Percentiles rank a stretch among this genome's conserved stretches.
phyloP scores from a whole-genome alignment of 2,113 vertebrate species.

The Perca schrenkii region DNA sequence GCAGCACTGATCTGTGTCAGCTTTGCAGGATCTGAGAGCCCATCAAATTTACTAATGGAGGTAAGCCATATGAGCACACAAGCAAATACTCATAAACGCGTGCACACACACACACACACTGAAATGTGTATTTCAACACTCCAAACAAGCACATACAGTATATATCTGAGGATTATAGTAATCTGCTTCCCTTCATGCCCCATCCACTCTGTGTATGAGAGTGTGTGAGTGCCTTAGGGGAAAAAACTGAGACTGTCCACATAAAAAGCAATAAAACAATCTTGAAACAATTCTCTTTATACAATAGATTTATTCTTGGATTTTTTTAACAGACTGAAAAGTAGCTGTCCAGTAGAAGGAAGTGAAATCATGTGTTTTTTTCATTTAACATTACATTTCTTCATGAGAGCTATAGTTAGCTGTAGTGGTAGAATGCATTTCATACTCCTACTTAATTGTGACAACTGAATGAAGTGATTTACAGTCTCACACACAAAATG shows the following conservation, averaged over 20 bases:
- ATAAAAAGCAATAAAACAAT: background rate
- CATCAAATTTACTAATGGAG: slow-evolving; percentile 72
- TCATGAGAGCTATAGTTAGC: background rate
- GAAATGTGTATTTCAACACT: slow-evolving; percentile 33
- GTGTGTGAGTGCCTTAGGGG: slow-evolving; percentile 1
- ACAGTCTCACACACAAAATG: background rate
- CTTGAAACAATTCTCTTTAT: slow-evolving; percentile 10
- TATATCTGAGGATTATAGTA: slow-evolving; percentile 73
- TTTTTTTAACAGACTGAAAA: slow-evolving; percentile 27
- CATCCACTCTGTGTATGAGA: slow-evolving; percentile 13
- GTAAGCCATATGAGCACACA: slow-evolving; percentile 17
- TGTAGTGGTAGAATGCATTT: background rate
- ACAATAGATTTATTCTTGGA: slow-evolving; percentile 62
- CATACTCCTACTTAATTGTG: background rate
- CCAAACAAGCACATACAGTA: slow-evolving; percentile 22
- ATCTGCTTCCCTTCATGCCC: slow-evolving; percentile 65
- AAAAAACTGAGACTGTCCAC: background rate
- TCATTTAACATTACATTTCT: background rate
- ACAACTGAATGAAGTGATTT: background rate
- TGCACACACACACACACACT: slow-evolving; percentile 13
- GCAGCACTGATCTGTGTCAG: slow-evolving; percentile 30
- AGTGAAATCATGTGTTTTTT: slow-evolving; percentile 25
- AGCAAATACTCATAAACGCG: background rate
- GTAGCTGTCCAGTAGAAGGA: background rate
- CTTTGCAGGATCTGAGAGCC: slow-evolving; percentile 13